A percentile compares a stretch with the other conserved stretches of the same genome.
phyloP scores from a whole-genome alignment of 2,888 invertebrate genomes.

The Lasiommata megera region DNA sequence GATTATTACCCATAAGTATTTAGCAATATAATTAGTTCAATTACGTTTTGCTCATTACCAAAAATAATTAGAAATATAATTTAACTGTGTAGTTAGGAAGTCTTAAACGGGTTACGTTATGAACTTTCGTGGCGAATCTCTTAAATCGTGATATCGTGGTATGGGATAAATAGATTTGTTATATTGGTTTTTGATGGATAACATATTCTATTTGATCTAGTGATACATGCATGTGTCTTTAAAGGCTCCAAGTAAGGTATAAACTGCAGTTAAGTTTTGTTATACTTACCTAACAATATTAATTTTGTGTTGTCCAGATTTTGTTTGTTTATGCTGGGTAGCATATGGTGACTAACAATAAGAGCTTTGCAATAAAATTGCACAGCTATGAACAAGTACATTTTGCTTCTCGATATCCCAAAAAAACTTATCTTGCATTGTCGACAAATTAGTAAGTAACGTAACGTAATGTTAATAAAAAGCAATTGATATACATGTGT shows the following conservation, averaged over 20 bases:
- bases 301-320: background rate
- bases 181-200: background rate
- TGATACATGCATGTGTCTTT: background rate
- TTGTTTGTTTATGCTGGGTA: constrained; percentile 1
- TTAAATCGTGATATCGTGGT: too few species aligned
- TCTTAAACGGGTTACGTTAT: too few species aligned
- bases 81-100: too few species aligned
- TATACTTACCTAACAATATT: background rate
- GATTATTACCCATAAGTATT: too few species aligned
- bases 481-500: background rate
- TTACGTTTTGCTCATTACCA: too few species aligned
- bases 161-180: background rate
- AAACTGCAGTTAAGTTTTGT: background rate
- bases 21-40: too few species aligned
- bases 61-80: too few species aligned
- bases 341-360: constrained; percentile 52
- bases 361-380: constrained; percentile 47
- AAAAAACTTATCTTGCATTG: background rate
- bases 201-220: background rate
- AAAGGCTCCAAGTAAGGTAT: background rate
- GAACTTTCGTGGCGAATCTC: background rate
- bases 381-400: constrained; percentile 44
- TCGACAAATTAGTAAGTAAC: too few species aligned
- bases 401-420: constrained; percentile 31
- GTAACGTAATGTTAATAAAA: too few species aligned